Conservation (phyloP, 2,113 vertebrate genomes). For the Pelvicachromis taeniatus region DNA sequence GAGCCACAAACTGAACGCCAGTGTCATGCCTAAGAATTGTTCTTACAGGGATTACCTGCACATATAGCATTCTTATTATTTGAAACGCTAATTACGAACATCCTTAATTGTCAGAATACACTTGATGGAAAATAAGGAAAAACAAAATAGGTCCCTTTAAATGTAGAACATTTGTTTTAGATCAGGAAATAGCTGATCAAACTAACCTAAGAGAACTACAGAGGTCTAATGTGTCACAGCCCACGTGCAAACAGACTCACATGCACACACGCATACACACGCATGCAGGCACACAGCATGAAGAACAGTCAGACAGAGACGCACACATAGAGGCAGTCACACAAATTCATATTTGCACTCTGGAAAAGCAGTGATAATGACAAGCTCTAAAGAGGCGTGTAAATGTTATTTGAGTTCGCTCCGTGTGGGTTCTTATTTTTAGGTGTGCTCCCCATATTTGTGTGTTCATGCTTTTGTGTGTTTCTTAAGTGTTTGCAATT, state of each 20-base stretch:
- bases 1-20: background rate
- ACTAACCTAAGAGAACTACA: background rate
- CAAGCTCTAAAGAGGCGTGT: slow-evolving; percentile 10
- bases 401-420: background rate
- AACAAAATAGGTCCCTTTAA: background rate
- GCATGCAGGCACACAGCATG: background rate
- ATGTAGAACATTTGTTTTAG: background rate
- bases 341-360: background rate
- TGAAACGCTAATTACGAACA: background rate
- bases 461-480: background rate
- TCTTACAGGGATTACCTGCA: background rate
- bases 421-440: background rate
- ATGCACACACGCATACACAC: background rate
- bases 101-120: background rate
- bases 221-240: background rate
- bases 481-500: background rate
- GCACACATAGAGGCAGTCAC: background rate
- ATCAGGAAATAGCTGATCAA: background rate
- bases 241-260: background rate
- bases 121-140: background rate
- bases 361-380: slow-evolving; percentile 12
- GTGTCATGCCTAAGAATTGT: background rate
- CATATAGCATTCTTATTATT: background rate
- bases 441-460: background rate
- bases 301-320: background rate